Evolutionary conservation across 2,888 invertebrate genomes (phyloP).

Genomic region (Lasioglossum leucozonium): DNA sequence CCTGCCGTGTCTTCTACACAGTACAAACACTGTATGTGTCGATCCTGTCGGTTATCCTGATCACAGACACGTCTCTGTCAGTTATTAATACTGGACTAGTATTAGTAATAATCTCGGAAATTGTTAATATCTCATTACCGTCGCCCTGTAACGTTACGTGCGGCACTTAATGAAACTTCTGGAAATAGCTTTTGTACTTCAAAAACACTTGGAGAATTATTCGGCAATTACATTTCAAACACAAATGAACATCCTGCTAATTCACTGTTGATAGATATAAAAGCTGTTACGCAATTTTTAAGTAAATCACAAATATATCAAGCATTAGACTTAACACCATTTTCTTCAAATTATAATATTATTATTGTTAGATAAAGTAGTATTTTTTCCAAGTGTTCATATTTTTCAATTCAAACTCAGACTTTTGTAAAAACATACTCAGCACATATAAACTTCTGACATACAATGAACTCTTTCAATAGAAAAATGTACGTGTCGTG

Average conservation of each 20-base stretch:
- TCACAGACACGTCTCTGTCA: conserved; percentile 39
- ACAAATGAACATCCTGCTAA: no score
- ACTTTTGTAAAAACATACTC: no score
- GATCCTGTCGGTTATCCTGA: conserved; percentile 48
- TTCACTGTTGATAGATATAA: no score
- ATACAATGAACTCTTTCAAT: background rate
- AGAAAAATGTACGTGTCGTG: background rate
- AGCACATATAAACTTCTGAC: no score
- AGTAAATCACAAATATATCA: background rate
- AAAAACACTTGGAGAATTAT: background rate
- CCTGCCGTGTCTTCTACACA: conserved; percentile 57
- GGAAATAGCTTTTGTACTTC: background rate
- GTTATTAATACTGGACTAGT: conserved; percentile 27
- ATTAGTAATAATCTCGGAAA: conserved; percentile 35
- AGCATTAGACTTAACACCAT: background rate
- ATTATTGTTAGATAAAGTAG: background rate
- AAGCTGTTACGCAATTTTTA: no score
- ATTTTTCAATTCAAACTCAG: no score
- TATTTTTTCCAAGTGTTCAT: background rate
- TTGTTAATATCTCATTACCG: conserved; percentile 24
- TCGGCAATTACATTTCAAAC: background rate
- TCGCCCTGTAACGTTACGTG: conserved; percentile 19
- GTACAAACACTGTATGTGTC: conserved; percentile 39
- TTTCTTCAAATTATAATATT: background rate
- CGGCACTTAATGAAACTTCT: background rate